Evolutionary conservation across 2,888 invertebrate species (phyloP).

Genomic region (Arrhopalites spinosus): DNA sequence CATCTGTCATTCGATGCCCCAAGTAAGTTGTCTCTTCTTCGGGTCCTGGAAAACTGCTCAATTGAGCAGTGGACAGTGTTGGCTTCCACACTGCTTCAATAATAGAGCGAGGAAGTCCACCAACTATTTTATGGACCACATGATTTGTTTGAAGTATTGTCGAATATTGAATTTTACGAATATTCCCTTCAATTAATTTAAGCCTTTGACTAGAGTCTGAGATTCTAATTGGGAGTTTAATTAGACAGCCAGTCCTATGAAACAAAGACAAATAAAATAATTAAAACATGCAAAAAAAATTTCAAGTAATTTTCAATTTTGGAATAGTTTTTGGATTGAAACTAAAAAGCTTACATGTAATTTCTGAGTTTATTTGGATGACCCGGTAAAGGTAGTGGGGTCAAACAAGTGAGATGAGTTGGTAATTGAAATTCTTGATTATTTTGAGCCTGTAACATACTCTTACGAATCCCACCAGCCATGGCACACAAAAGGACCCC

Average conservation of each 20-base stretch:
- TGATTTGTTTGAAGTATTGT: constrained; percentile 14
- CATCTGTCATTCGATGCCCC: constrained; percentile 7
- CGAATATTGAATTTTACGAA: not conserved
- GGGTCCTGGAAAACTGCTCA: constrained; percentile 15
- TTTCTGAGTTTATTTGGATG: constrained; percentile 25
- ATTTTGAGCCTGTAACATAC: not conserved
- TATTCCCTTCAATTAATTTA: constrained; percentile 4
- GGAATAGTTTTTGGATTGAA: too few species aligned
- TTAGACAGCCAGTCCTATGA: constrained; percentile 11
- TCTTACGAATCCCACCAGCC: constrained; percentile 25
- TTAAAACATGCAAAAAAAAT: not conserved
- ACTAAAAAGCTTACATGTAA: constrained; percentile 21
- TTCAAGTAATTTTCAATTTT: not conserved
- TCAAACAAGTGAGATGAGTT: constrained; percentile 8
- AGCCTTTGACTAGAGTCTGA: not conserved
- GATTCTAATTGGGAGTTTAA: constrained; percentile 8
- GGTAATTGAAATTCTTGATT: not conserved
- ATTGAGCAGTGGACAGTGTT: not conserved
- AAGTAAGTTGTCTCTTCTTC: constrained; percentile 5
- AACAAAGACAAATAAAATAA: not conserved
- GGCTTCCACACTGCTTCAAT: not conserved
- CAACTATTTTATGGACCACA: not conserved
- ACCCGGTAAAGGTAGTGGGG: constrained; percentile 9
- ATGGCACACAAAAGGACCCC: constrained; percentile 13
- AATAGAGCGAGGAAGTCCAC: not conserved